A percentile compares a stretch with the other conserved stretches of the same genome.
phyloP scores from a whole-genome alignment of 2,797 vertebrate species.

The Labroides dimidiatus region DNA sequence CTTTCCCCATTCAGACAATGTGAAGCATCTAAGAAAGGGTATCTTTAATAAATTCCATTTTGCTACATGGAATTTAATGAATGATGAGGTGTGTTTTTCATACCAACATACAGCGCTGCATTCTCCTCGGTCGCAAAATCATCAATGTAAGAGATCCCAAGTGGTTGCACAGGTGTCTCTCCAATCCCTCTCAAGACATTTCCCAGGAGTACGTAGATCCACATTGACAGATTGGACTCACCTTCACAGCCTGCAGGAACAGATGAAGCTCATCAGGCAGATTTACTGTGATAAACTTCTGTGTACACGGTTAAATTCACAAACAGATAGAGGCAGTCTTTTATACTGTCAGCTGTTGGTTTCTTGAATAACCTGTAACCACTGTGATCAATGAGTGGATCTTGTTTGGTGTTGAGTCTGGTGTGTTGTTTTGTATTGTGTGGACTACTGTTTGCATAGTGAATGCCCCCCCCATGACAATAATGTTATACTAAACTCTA shows the following conservation, averaged over 20 bases:
- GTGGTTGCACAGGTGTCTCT: constrained; percentile 81
- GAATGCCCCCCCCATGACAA: too few relatives aligned
- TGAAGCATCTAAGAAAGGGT: too few relatives aligned
- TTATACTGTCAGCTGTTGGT: too few relatives aligned
- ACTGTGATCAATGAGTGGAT: too few relatives aligned
- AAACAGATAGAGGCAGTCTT: too few relatives aligned
- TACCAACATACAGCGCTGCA: constrained; percentile 84
- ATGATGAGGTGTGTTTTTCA: constrained; percentile 28
- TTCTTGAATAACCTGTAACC: too few relatives aligned
- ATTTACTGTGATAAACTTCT: background rate
- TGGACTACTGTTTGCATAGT: too few relatives aligned
- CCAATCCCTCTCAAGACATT: constrained; percentile 83
- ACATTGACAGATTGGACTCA: constrained; percentile 81
- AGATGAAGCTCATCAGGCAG: background rate
- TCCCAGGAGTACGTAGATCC: constrained; percentile 82
- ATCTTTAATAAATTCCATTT: too few relatives aligned
- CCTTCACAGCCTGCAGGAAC: constrained; percentile 72
- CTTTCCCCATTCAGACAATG: too few relatives aligned
- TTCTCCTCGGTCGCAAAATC: constrained; percentile 83
- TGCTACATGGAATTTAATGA: background rate
- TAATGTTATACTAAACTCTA: too few relatives aligned
- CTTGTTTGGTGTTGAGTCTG: too few relatives aligned
- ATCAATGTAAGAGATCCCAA: constrained; percentile 85
- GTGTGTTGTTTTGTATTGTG: too few relatives aligned
- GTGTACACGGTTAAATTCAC: background rate